These are phyloP conservation scores for Eristalis intricaria DNA, from an alignment of 2,888 invertebrate species.

Conservation along the genomic window DNA sequence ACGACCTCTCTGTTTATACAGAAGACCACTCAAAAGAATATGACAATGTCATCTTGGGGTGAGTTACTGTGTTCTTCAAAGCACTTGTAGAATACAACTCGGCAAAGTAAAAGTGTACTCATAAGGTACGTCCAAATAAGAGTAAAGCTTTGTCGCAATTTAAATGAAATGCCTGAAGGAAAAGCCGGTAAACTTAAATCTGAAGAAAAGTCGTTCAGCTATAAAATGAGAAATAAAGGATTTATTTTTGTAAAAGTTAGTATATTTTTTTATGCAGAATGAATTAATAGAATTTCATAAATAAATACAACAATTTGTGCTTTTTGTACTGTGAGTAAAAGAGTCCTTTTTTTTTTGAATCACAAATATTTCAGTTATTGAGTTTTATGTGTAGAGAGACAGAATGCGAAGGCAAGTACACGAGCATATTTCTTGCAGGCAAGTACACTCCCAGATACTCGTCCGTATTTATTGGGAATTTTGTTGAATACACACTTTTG, in stretches of 20 bases:
- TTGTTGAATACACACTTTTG: conserved; percentile 1
- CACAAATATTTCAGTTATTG: background rate
- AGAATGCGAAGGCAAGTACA: background rate
- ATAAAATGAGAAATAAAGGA: background rate
- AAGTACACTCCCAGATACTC: background rate
- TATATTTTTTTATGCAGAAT: too few species aligned
- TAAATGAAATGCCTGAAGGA: background rate
- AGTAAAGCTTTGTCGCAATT: background rate
- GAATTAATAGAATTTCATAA: too few species aligned
- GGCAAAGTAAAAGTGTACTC: background rate
- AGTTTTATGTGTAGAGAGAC: background rate
- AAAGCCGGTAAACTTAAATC: background rate
- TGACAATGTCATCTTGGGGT: background rate
- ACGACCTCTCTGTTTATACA: background rate
- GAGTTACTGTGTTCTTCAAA: background rate
- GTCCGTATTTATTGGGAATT: background rate
- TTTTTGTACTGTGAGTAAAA: background rate
- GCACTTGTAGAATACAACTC: background rate
- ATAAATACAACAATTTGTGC: too few species aligned
- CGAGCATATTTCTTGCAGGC: background rate
- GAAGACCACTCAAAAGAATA: background rate
- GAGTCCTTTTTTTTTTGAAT: background rate
- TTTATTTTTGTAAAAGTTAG: background rate
- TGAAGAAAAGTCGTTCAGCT: background rate
- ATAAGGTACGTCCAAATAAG: background rate